Percentiles rank a stretch among this genome's conserved stretches.
Evolutionary conservation across 1,140 invertebrate species (phyloP).

Genomic region (Eriocheir sinensis): DNA sequence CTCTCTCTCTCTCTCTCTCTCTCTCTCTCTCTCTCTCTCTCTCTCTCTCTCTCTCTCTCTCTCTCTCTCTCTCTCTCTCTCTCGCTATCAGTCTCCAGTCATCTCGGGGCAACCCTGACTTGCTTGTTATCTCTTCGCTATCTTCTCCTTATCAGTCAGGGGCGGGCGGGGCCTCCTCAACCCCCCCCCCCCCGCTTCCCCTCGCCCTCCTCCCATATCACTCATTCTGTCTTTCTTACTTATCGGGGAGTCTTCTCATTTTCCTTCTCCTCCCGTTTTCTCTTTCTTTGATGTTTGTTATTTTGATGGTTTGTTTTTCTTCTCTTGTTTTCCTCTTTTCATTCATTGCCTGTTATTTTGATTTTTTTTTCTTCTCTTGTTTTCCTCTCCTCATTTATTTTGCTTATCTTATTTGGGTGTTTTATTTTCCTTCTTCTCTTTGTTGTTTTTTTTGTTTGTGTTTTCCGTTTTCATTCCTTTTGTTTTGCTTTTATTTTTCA

Average conservation of each 20-base stretch:
- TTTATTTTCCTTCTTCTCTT: too few species aligned
- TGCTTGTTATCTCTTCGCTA: conserved; percentile 7
- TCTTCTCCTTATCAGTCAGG: not conserved
- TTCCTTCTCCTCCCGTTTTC: not conserved
- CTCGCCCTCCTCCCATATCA: too few species aligned
- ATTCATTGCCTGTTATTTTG: not conserved
- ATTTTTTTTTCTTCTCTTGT: not conserved
- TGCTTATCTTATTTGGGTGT: not conserved
- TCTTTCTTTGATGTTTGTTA: not conserved
- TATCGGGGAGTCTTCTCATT: not conserved
- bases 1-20: not conserved
- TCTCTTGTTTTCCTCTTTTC: not conserved
- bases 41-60: conserved; percentile 22
- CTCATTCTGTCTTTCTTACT: conserved; percentile 11
- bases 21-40: conserved; percentile 22
- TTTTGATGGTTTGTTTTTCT: not conserved
- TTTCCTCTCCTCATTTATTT: not conserved
- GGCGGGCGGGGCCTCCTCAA: not conserved
- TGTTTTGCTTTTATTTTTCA: not conserved
- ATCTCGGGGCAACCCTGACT: not conserved
- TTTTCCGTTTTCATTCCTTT: too few species aligned
- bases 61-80: conserved; percentile 28
- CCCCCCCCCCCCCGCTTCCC: too few species aligned
- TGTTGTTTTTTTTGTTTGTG: not conserved
- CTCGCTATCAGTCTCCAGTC: not conserved